These are phyloP conservation scores for Sceloporus tristichus DNA, from an alignment of 2,113 vertebrate species.

Conservation along the genomic window DNA sequence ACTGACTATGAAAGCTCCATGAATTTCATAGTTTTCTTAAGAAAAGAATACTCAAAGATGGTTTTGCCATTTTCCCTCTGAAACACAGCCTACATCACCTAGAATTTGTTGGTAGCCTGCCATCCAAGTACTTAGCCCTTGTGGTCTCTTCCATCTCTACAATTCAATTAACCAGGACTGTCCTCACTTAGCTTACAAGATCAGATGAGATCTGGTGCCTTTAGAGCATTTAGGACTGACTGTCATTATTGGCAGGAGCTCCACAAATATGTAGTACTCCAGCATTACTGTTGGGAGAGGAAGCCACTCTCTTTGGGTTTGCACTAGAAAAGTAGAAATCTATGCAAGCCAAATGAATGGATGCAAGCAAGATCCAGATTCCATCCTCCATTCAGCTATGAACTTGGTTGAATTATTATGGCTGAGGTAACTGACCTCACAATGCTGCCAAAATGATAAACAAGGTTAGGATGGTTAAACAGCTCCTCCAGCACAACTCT, in stretches of 20 bases:
- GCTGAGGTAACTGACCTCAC: not conserved
- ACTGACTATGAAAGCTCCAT: too few relatives aligned
- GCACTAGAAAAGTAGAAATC: not conserved
- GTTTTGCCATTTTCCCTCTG: too few relatives aligned
- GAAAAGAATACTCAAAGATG: too few relatives aligned
- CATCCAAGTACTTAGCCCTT: too few relatives aligned
- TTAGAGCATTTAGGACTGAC: too few relatives aligned
- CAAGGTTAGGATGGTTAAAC: not conserved
- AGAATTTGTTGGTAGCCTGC: too few relatives aligned
- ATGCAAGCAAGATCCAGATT: not conserved
- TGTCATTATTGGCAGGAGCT: not conserved
- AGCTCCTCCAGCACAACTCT: not conserved
- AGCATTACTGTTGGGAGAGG: not conserved
- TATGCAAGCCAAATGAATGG: not conserved
- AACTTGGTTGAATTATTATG: not conserved
- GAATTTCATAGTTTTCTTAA: too few relatives aligned
- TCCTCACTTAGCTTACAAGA: too few relatives aligned
- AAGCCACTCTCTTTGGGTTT: not conserved
- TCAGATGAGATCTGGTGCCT: too few relatives aligned
- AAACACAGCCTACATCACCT: too few relatives aligned
- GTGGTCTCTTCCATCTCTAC: too few relatives aligned
- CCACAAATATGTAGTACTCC: not conserved
- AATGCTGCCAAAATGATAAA: not conserved
- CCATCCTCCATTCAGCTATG: not conserved
- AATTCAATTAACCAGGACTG: too few relatives aligned